Evolutionary conservation across 1,140 invertebrate genomes (phyloP).

Genomic region (Monochamus saltuarius): DNA sequence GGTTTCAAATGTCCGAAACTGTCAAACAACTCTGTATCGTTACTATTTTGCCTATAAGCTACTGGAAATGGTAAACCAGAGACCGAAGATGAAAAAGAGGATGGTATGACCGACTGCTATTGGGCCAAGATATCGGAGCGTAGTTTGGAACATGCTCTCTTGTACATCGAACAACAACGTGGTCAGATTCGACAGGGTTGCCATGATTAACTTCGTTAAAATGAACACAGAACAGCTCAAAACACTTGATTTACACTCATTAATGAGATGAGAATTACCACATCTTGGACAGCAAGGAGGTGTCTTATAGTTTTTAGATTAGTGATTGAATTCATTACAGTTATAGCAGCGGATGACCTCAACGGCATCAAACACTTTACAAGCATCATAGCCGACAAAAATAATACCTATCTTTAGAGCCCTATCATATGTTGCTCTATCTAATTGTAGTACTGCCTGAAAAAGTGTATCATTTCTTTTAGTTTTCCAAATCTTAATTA

Average conservation of each 20-base stretch:
- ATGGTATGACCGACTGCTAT: too few relatives aligned
- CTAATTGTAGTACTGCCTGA: conserved; percentile 16
- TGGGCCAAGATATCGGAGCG: too few relatives aligned
- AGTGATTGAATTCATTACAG: conserved; percentile 20
- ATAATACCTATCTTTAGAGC: conserved; percentile 10
- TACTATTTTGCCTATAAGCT: too few relatives aligned
- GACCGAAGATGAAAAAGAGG: too few relatives aligned
- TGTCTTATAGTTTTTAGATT: conserved; percentile 9
- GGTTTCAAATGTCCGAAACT: too few relatives aligned
- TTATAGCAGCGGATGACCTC: conserved; percentile 17
- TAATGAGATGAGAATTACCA: neutral
- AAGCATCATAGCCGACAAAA: conserved; percentile 20
- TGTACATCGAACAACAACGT: too few relatives aligned
- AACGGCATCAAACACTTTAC: conserved; percentile 18
- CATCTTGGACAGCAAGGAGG: conserved; percentile 14
- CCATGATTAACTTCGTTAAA: too few relatives aligned
- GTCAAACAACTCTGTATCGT: too few relatives aligned
- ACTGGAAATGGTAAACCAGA: too few relatives aligned
- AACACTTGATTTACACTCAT: neutral
- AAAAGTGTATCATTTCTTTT: conserved; percentile 6
- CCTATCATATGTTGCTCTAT: conserved; percentile 13
- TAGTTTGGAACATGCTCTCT: too few relatives aligned
- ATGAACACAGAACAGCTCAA: conserved; percentile 4
- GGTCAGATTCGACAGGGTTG: too few relatives aligned
- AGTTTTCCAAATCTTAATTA: conserved; percentile 6